Evolutionary conservation across 2,888 invertebrate genomes (phyloP).

Genomic region (Pachliopta kotzebuea): DNA sequence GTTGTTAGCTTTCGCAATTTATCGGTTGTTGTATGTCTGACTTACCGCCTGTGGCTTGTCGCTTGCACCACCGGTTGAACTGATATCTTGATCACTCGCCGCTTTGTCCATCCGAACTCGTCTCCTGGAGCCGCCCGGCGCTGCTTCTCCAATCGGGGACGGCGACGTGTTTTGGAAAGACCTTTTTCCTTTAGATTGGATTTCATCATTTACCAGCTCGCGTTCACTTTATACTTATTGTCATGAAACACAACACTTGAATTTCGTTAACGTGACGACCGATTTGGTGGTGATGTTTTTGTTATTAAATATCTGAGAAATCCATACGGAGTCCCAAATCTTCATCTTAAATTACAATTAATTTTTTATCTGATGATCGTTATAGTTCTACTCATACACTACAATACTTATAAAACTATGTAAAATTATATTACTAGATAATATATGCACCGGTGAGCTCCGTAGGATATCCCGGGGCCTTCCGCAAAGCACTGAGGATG

Average conservation of each 20-base stretch:
- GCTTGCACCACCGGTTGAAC: slow-evolving; percentile 32
- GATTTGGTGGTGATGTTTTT: neutral
- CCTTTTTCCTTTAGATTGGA: slow-evolving; percentile 36
- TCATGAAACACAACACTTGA: slow-evolving; percentile 9
- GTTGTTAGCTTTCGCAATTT: too few species aligned
- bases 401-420: too few species aligned
- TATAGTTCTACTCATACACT: too few species aligned
- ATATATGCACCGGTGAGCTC: too few species aligned
- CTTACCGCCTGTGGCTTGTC: slow-evolving; percentile 32
- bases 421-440: too few species aligned
- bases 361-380: too few species aligned
- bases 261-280: too few species aligned
- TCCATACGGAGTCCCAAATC: too few species aligned
- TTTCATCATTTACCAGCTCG: slow-evolving; percentile 32
- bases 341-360: too few species aligned
- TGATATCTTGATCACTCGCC: slow-evolving; percentile 61
- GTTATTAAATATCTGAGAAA: neutral
- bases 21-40: too few species aligned
- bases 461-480: too few species aligned
- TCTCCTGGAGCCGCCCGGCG: slow-evolving; percentile 42
- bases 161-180: slow-evolving; percentile 49
- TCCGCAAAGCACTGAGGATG: too few species aligned
- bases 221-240: neutral
- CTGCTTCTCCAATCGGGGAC: slow-evolving; percentile 49
- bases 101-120: slow-evolving; percentile 66